These are phyloP conservation scores for Cataglyphis albicans DNA, from an alignment of 2,888 invertebrate genomes.

Conservation along the genomic window DNA sequence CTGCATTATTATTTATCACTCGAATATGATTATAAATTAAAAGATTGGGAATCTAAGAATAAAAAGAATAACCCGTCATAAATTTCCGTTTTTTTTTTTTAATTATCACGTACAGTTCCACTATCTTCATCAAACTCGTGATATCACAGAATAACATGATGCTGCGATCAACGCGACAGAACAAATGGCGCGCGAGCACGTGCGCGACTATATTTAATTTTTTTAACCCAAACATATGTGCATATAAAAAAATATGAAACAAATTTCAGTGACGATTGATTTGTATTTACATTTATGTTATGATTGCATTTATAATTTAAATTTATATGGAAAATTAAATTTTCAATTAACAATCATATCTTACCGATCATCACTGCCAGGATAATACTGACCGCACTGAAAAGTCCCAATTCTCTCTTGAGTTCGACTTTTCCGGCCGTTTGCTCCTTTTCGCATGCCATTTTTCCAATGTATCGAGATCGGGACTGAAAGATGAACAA, in stretches of 20 bases:
- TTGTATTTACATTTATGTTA: background rate
- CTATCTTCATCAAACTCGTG: conserved; percentile 4
- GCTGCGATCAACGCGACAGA: background rate
- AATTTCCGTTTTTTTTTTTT: background rate
- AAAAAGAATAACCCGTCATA: conserved; percentile 3
- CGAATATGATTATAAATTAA: background rate
- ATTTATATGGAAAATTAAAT: background rate
- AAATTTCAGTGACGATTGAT: background rate
- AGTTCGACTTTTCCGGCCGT: conserved; percentile 87
- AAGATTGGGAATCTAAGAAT: background rate
- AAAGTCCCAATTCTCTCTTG: conserved; percentile 92
- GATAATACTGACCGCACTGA: conserved; percentile 93
- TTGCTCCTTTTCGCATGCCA: conserved; percentile 57
- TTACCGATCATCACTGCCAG: conserved; percentile 95
- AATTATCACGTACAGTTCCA: background rate
- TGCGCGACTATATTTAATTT: background rate
- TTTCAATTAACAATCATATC: conserved; percentile 10
- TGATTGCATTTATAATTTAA: background rate
- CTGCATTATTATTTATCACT: conserved; percentile 12
- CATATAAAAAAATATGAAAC: background rate
- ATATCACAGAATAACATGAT: background rate
- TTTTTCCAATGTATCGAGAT: conserved; percentile 40
- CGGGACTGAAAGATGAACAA: background rate
- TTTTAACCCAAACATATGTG: background rate
- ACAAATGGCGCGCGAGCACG: background rate